Evolutionary conservation across 2,888 invertebrate genomes (phyloP).

Genomic region (Entomobrya proxima): DNA sequence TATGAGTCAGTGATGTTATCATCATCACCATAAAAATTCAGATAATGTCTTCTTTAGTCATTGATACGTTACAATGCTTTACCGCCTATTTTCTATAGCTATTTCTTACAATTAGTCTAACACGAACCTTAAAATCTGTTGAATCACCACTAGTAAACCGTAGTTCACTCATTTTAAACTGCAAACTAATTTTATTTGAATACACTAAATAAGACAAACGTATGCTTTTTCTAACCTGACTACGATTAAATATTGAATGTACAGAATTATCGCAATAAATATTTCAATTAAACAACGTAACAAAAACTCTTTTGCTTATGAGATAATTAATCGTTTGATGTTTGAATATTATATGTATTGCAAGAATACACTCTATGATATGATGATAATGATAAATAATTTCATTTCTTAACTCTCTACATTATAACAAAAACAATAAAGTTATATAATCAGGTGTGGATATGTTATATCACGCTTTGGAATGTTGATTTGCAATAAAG

Average conservation of each 20-base stretch:
- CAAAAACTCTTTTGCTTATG: background rate
- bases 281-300: background rate
- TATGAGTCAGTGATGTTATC: background rate
- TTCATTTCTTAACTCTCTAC: conserved; percentile 25
- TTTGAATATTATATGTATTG: background rate
- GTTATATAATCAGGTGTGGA: conserved; percentile 61
- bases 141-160: too few relatives aligned
- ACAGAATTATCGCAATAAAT: conserved; percentile 11
- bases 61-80: background rate
- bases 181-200: too few relatives aligned
- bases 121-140: too few relatives aligned
- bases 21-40: background rate
- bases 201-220: background rate
- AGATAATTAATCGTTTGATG: background rate
- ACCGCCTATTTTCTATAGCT: background rate
- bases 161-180: too few relatives aligned
- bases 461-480: conserved; percentile 70
- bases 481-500: conserved; percentile 63
- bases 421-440: conserved; percentile 45
- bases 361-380: background rate
- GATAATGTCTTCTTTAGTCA: conserved; percentile 22
- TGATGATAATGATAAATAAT: conserved; percentile 47
- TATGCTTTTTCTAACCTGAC: too few relatives aligned
- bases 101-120: too few relatives aligned
- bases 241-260: background rate